phyloP scores from a whole-genome alignment of 2,888 invertebrate genomes.

The Ellobium chinense region DNA sequence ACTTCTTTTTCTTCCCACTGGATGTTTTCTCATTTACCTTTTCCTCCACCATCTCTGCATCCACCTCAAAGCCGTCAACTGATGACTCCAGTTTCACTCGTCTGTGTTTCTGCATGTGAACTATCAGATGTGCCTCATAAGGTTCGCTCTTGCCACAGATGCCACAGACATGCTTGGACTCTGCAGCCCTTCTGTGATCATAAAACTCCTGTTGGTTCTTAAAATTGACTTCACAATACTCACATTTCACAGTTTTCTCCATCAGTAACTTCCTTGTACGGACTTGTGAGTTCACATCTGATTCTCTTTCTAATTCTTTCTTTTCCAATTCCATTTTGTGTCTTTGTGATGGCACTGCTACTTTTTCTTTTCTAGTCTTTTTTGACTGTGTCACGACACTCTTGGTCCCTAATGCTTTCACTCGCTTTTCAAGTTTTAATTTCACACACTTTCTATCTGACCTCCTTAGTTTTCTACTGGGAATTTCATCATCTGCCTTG shows the following conservation, averaged over 20 bases:
- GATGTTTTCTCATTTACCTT: not conserved
- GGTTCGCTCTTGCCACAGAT: constrained; percentile 44
- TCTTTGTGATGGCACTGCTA: too few species aligned
- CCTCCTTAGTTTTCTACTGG: not conserved
- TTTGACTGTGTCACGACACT: too few species aligned
- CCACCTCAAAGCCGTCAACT: too few species aligned
- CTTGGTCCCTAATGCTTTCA: not conserved
- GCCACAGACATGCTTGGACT: constrained; percentile 16
- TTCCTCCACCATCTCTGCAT: not conserved
- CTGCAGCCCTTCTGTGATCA: constrained; percentile 37
- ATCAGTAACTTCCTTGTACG: constrained; percentile 6
- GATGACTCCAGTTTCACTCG: constrained; percentile 5
- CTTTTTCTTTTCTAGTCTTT: too few species aligned
- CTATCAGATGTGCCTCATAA: constrained; percentile 41
- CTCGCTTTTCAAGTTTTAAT: not conserved
- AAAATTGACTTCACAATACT: constrained; percentile 30
- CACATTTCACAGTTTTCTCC: constrained; percentile 30
- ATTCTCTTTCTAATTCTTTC: too few species aligned
- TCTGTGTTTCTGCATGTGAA: constrained; percentile 43
- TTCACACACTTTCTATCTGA: constrained; percentile 9
- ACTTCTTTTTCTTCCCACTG: not conserved
- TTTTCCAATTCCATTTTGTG: too few species aligned
- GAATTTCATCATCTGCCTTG: not conserved
- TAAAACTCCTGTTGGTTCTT: constrained; percentile 24
- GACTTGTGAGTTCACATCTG: too few species aligned